Evolutionary conservation across 2,113 vertebrate genomes (phyloP), one percentile per base, ranked within the genome.

Genomic region (Redunca redunca): DNA sequence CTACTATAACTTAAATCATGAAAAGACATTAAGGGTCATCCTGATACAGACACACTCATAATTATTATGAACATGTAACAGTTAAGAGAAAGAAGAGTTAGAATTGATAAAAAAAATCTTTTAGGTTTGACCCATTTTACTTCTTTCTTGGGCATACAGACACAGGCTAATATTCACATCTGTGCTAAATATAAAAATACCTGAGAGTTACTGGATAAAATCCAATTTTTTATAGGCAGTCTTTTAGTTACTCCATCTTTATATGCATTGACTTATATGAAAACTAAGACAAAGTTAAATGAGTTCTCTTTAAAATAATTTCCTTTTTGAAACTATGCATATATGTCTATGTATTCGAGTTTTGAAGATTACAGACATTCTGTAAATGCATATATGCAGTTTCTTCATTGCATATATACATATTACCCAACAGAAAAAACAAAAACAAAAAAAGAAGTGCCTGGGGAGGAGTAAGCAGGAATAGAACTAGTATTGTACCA

Each of bases 311-410:
- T 23, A 97, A 98, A 91, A 94, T 78, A 85, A 97, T 97, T 98
- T 98, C 87, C 64, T 92, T 98, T 95, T 95, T 74, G 64, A 90
- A 89, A 91, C 10, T 84, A 87, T 85, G 92, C 67, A 13, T 97
- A 33, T 19, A 87, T 97, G 52, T 83, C 40, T 55, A 95, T 95
- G 52, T 46, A 86, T 92, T 97, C 95, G 96, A 97, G 86, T 85
- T 88, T 94, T 98, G 50, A 96, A 98, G 94, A 98, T 97, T 94
- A 98, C 74, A 96, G 90, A 33, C 94, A 98, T 97, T 98, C 90
- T 92, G 40, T 98, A 98, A 98, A 98, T 71, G 77, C 9, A 94
- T 57, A 97, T 95, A 96, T 60, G 23, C 52, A 86, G 92, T 96
- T 96, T 77, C 67, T 97, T 95, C n/a, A 90, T 96, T 93, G 71